Evolutionary conservation across 2,113 vertebrate genomes (phyloP).

Genomic region (Cercopithecus mona): DNA sequence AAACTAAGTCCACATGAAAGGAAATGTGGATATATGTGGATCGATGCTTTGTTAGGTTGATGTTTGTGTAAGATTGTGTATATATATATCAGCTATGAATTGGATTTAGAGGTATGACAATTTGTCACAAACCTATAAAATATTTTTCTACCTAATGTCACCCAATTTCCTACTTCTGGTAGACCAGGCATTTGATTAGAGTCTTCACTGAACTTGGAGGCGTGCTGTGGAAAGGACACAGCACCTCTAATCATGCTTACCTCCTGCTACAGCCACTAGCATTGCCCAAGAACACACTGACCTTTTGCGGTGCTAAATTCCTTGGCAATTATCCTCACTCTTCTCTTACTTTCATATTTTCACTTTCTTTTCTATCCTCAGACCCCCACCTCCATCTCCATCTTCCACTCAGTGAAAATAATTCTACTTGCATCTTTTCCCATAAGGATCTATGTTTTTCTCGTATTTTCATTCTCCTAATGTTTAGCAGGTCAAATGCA

Average conservation of each 20-base stretch:
- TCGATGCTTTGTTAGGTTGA: neutral
- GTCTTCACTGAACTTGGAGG: neutral
- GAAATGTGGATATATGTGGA: neutral
- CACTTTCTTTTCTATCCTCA: neutral
- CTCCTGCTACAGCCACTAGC: neutral
- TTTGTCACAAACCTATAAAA: neutral
- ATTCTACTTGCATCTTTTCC: neutral
- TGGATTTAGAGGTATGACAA: neutral
- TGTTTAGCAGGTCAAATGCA: neutral
- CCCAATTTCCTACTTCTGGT: neutral
- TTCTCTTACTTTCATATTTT: neutral
- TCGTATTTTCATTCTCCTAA: constrained; percentile 17
- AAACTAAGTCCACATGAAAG: neutral
- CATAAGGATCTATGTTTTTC: neutral
- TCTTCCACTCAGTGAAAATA: neutral
- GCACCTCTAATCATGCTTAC: neutral
- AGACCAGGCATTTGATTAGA: neutral
- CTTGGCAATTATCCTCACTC: neutral
- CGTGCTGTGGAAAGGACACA: neutral
- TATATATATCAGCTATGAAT: neutral
- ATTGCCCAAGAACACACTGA: neutral
- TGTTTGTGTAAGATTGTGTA: neutral
- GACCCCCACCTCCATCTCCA: neutral
- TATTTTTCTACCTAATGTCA: constrained; percentile 19
- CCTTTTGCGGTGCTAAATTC: neutral